Base-by-base conservation (phyloP, 2,113 vertebrate genomes). In the Eretmochelys imbricata region DNA sequence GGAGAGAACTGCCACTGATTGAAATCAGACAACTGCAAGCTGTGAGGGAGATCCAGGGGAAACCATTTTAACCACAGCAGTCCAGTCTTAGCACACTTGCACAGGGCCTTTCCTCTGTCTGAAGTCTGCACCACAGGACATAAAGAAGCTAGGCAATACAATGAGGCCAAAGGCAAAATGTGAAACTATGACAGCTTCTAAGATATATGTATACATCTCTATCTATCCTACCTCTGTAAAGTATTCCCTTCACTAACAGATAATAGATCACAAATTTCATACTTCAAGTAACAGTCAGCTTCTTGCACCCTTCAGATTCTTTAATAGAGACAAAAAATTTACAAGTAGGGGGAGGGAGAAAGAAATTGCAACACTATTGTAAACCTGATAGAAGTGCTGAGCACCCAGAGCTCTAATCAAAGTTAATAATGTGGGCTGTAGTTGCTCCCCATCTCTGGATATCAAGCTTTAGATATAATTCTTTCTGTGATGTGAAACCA, bases 1-100 rank as follows among this genome's bases (percentile, higher is more conserved):
- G 98, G 98, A 96, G 96, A 97, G 98, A 98, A 95, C 97, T 97
- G 98, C 98, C 97, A 95, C 97, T 98, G 98, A 99, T 98, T 98
- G 98, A 98, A 98, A 98, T 99, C 98, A 98, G 98, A 98, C 98
- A 99, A 98, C 98, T 98, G 98, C 98, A 98, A 96, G 97, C 98
- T 97, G 97, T 94, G 97, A 97, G 94, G 93, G 98, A 98, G 97
- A 98, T 98, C 90, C 97, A 97, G 95, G 98, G 98, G 98, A 98
- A 98, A 98, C 95, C 98, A 95, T 97, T 97, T 96, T 96, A 98
- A 98, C 98, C 98, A 95, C 98, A 98, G 97, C 96, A 97, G 90
- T 96, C 96, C 95, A 69, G 93, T 95, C 97, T 96, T 93, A 95
- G 94, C 96, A 89, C 97, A 92, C 96, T 98, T 84, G 97, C 95